Base-by-base conservation (phyloP, 2,888 invertebrate species). In the Rhyacophila evoluta region DNA sequence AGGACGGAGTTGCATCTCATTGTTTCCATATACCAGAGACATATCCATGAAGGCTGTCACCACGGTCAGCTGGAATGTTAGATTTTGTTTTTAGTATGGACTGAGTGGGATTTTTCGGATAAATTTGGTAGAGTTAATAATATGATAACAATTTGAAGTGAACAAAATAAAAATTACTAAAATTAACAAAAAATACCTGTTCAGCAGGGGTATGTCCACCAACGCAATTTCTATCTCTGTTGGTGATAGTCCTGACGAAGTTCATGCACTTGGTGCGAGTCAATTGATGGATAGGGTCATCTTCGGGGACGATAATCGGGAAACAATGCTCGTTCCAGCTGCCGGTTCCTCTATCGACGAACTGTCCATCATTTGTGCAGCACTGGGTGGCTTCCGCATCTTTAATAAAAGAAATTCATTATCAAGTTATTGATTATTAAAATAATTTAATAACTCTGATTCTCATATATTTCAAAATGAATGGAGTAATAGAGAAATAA, bases 11-110 rank as follows among this genome's bases (percentile, higher is more conserved):
- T 94, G 92, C 38, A 91, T 88, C 11, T 91, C 90, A 1, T 91
- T 93, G 81, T 93, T 95, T 0, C 97, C 97, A 84, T 97, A 97
- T 0, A 96, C 94, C 36, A 94, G 86, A 0, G 96, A 96, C 2
- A 94, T 88, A 85, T 97, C 96, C 89, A 96, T 87, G 85, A 88
- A 95, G 10, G 93, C 92, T 33, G 94, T 94, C 0, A 95, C 93
- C 10, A 89, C 90, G 6, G 93, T 90, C 28, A 94, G 83, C 94
- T 94, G 83, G 84, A 78, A 55, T 5, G 29, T n/a, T n/a, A n/a
- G n/a, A n/a, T n/a, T n/a, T n/a, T n/a, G n/a, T n/a, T n/a, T n/a
- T n/a, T n/a, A n/a, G n/a, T n/a, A n/a, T n/a, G n/a, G n/a, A n/a
- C n/a, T n/a, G n/a, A n/a, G n/a, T n/a, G n/a, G n/a, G n/a, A n/a